Evolutionary conservation across 2,797 vertebrate species (phyloP).

Genomic region (Neostethus bicornis): DNA sequence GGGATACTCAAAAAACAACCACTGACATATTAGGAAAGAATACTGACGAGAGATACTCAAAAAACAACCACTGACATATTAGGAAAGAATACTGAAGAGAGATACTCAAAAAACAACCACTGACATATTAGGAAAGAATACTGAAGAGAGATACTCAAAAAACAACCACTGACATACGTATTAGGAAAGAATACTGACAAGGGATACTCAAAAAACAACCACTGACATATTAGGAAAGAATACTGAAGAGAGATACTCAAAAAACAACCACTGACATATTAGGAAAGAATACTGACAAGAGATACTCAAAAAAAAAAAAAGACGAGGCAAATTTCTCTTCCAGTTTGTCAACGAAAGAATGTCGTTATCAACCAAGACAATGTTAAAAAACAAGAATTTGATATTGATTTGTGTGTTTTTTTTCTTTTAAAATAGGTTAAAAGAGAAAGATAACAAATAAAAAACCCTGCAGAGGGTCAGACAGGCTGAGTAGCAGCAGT

Average conservation of each 20-base stretch:
- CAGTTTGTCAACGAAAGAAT: not conserved
- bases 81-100: slow-evolving; percentile 54
- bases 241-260: slow-evolving; percentile 2
- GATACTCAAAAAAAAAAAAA: slow-evolving; percentile 14
- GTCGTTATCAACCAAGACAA: not conserved
- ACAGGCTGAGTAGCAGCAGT: slow-evolving; percentile 56
- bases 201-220: slow-evolving; percentile 50
- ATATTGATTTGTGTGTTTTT: not conserved
- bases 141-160: slow-evolving; percentile 59
- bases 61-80: slow-evolving; percentile 63
- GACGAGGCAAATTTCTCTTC: slow-evolving; percentile 1
- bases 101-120: slow-evolving; percentile 65
- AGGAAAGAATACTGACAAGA: not conserved
- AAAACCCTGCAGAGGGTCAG: slow-evolving; percentile 45
- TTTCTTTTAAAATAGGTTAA: not conserved
- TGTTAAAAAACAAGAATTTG: not conserved
- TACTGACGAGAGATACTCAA: slow-evolving; percentile 55
- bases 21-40: slow-evolving; percentile 62
- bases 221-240: too few relatives aligned
- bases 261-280: slow-evolving; percentile 16
- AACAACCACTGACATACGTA: slow-evolving; percentile 61
- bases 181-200: slow-evolving; percentile 55
- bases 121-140: slow-evolving; percentile 60
- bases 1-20: slow-evolving; percentile 66
- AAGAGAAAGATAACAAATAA: not conserved